A percentile compares a stretch with the other conserved stretches of the same genome.
These are phyloP conservation scores for Xiphorhynchus elegans DNA, from an alignment of 2,113 vertebrate species.

Conservation along the genomic window DNA sequence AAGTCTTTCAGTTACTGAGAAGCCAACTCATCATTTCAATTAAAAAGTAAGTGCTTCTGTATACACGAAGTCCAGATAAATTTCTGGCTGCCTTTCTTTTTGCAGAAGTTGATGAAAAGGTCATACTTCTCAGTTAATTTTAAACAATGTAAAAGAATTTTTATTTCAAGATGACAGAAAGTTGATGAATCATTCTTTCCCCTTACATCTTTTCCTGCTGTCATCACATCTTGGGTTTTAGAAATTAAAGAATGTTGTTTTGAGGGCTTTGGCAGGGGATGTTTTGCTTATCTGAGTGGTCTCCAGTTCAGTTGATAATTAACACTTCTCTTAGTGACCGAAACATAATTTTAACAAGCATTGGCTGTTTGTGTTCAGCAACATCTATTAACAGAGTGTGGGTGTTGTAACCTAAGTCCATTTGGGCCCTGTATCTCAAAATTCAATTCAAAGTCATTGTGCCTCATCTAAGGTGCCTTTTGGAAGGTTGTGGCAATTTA, in stretches of 20 bases:
- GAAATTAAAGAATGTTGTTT: not conserved
- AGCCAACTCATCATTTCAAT: not conserved
- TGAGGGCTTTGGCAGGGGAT: not conserved
- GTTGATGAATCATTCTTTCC: not conserved
- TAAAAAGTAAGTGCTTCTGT: not conserved
- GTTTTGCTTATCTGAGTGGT: not conserved
- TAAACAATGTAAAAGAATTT: not conserved
- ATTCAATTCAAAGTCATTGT: not conserved
- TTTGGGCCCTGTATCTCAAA: not conserved
- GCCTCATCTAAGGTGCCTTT: not conserved
- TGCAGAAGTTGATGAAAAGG: not conserved
- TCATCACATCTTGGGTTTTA: not conserved
- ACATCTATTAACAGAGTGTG: not conserved
- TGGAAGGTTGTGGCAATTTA: not conserved
- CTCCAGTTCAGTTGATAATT: not conserved
- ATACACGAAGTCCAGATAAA: not conserved
- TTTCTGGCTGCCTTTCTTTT: not conserved
- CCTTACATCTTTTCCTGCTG: not conserved
- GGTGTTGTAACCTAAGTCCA: not conserved
- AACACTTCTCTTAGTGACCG: not conserved
- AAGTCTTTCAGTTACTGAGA: not conserved
- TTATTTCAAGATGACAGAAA: not conserved
- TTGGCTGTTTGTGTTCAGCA: not conserved
- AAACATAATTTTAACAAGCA: not conserved
- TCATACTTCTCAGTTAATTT: not conserved